Conservation (phyloP, 2,113 vertebrate species). For the Petrocephalus zakoni region DNA sequence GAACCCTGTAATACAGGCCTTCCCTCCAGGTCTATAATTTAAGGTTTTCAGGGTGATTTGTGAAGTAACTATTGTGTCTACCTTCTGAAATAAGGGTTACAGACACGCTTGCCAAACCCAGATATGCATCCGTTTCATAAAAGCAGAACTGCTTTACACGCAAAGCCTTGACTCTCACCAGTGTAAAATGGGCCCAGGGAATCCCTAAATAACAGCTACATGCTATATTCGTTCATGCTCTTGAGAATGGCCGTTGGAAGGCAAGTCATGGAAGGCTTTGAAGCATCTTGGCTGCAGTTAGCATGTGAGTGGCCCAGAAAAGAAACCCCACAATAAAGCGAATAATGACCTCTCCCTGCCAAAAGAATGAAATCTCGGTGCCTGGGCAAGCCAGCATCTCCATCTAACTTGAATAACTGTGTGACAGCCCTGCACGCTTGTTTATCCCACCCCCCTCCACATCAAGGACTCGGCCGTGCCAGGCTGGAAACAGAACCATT, state of each 20-base stretch:
- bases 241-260: slow-evolving; percentile 27
- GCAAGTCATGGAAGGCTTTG: slow-evolving; percentile 23
- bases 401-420: not conserved
- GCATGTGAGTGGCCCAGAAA: not conserved
- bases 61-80: not conserved
- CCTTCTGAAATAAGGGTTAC: not conserved
- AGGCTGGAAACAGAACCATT: not conserved
- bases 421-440: too few species aligned
- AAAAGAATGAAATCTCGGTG: not conserved
- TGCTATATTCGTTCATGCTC: slow-evolving; percentile 27
- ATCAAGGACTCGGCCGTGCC: not conserved
- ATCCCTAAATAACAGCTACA: slow-evolving; percentile 19
- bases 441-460: not conserved
- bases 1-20: not conserved
- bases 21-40: not conserved
- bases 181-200: slow-evolving; percentile 20
- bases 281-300: slow-evolving; percentile 21
- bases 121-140: slow-evolving; percentile 34
- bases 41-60: not conserved
- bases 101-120: not conserved
- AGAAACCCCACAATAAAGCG: not conserved
- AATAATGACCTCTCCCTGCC: slow-evolving; percentile 1
- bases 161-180: slow-evolving; percentile 32
- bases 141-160: slow-evolving; percentile 30
- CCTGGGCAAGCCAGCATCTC: not conserved